Evolutionary conservation across 2,888 invertebrate species (phyloP).

Genomic region (Alloplasta piceator): DNA sequence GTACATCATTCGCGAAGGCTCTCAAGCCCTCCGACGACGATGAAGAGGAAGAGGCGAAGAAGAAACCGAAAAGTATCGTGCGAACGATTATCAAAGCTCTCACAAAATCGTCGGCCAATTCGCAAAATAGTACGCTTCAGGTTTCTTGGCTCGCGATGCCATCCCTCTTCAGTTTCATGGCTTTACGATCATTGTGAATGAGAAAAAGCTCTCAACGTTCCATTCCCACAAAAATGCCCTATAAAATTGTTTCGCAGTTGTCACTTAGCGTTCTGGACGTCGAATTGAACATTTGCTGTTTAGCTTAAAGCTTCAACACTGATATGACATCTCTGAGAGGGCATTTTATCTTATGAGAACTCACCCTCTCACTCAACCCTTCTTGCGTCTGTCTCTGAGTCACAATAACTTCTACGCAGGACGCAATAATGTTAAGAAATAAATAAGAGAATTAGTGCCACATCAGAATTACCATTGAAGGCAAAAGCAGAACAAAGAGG

Average conservation of each 20-base stretch:
- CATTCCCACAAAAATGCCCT: not conserved
- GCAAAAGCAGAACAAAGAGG: slow-evolving; percentile 18
- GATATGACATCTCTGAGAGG: slow-evolving; percentile 34
- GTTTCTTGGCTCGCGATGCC: not conserved
- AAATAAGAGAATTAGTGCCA: slow-evolving; percentile 40
- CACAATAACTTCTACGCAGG: slow-evolving; percentile 17
- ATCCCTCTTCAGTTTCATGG: slow-evolving; percentile 20
- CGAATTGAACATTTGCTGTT: slow-evolving; percentile 7
- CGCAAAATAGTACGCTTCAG: not conserved
- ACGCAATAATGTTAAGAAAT: slow-evolving; percentile 38
- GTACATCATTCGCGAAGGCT: slow-evolving; percentile 59
- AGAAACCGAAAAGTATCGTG: slow-evolving; percentile 46
- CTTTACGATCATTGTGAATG: not conserved
- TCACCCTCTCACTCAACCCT: not conserved
- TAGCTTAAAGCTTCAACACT: not conserved
- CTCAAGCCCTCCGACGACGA: slow-evolving; percentile 44
- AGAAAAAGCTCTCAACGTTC: not conserved
- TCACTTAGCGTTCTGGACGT: not conserved
- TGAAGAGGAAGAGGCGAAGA: slow-evolving; percentile 26
- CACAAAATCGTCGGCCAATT: slow-evolving; percentile 55
- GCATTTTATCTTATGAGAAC: slow-evolving; percentile 26
- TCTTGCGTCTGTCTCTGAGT: not conserved
- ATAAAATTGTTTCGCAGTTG: slow-evolving; percentile 25
- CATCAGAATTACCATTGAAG: slow-evolving; percentile 33
- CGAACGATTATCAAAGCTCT: slow-evolving; percentile 60